A percentile compares a stretch with the other conserved stretches of the same genome.
These are phyloP conservation scores for Morpho deidamia DNA, from an alignment of 2,888 invertebrate species.

Conservation along the genomic window DNA sequence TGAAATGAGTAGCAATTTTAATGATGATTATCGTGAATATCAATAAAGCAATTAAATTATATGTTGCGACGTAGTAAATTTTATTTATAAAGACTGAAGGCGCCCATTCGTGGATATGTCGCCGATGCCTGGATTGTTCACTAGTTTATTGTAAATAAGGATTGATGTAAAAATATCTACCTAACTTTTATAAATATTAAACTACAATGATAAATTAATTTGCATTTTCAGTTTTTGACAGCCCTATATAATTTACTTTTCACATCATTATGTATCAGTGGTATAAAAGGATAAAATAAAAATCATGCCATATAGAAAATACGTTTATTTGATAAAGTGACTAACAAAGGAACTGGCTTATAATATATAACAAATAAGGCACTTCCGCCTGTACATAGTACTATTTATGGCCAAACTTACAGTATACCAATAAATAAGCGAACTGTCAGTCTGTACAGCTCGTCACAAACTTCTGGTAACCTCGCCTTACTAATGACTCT, in stretches of 20 bases:
- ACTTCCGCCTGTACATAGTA: conserved; percentile 40
- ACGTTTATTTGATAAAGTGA: conserved; percentile 58
- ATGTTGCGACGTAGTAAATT: neutral
- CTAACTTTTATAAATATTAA: conserved; percentile 63
- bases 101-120: conserved; percentile 31
- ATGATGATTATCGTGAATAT: too few relatives aligned
- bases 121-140: conserved; percentile 63
- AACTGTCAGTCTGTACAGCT: neutral
- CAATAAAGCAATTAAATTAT: too few relatives aligned
- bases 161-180: conserved; percentile 63
- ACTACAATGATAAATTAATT: conserved; percentile 41
- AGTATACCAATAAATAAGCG: conserved; percentile 3
- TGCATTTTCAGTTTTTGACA: too few relatives aligned
- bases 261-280: neutral
- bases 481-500: conserved; percentile 3
- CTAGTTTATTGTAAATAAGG: conserved; percentile 20
- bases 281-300: conserved; percentile 23
- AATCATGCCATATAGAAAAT: conserved; percentile 43
- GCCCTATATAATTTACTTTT: too few relatives aligned
- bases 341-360: conserved; percentile 57
- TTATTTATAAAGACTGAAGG: conserved; percentile 47
- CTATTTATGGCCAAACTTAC: conserved; percentile 27
- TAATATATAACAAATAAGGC: conserved; percentile 40
- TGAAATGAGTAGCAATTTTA: too few relatives aligned
- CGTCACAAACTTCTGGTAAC: conserved; percentile 16